Conservation (phyloP, 2,888 invertebrate species). For the Tiliacea aurago region DNA sequence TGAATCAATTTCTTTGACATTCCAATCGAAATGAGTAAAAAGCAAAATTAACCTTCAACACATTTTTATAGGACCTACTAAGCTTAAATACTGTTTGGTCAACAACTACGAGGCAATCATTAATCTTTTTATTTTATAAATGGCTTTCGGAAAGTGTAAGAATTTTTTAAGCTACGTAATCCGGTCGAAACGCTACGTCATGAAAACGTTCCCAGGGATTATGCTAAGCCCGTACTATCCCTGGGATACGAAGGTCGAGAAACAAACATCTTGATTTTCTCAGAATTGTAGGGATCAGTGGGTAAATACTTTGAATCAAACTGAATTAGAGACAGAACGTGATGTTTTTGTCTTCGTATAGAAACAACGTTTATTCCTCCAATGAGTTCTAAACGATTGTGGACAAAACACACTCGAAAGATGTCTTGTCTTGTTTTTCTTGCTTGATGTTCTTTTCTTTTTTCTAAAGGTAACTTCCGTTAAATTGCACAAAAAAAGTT, state of each 20-base stretch:
- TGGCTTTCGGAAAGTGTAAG: not conserved
- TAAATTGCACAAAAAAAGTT: not conserved
- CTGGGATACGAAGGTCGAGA: not conserved
- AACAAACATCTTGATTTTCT: conserved; percentile 18
- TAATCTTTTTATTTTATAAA: conserved; percentile 2
- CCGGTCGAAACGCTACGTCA: not conserved
- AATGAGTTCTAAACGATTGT: not conserved
- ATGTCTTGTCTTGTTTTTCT: no score
- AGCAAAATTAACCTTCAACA: not conserved
- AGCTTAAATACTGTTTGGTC: not conserved
- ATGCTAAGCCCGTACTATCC: conserved; percentile 2
- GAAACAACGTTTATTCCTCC: no score
- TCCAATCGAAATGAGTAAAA: not conserved
- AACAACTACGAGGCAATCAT: not conserved
- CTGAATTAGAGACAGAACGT: not conserved
- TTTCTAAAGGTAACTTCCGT: not conserved
- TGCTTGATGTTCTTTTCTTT: no score
- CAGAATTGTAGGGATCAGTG: conserved; percentile 7
- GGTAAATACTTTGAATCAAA: conserved; percentile 1
- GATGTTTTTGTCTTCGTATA: not conserved
- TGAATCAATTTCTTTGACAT: not conserved
- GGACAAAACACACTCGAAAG: not conserved
- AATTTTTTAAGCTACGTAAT: not conserved
- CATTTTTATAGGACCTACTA: not conserved
- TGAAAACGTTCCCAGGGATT: conserved; percentile 1